Conservation (phyloP, 2,888 invertebrate species). For the Dolomedes plantarius region DNA sequence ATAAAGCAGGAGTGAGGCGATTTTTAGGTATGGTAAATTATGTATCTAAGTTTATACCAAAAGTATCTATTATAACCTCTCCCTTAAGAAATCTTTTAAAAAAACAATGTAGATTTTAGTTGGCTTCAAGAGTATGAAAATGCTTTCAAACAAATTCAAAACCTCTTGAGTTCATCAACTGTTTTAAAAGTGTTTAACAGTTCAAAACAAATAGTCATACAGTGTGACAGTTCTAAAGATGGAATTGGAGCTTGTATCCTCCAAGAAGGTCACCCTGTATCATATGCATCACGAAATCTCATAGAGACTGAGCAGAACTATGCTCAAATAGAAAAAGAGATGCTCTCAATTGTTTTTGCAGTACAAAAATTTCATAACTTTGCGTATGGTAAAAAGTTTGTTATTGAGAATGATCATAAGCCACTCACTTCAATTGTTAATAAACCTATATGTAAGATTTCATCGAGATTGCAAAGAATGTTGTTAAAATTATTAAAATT, state of each 20-base stretch:
- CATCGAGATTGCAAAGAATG: neutral
- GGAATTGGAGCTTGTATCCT: neutral
- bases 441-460: slow-evolving; percentile 14
- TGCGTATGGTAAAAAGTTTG: neutral
- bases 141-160: neutral
- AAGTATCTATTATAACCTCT: neutral
- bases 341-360: neutral
- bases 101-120: slow-evolving; percentile 17
- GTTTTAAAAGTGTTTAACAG: neutral
- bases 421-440: slow-evolving; percentile 10
- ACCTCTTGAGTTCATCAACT: neutral
- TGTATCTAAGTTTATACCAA: slow-evolving; percentile 24
- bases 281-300: slow-evolving; percentile 20
- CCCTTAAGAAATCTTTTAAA: neutral
- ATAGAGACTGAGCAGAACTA: neutral
- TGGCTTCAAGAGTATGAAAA: neutral
- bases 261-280: slow-evolving; percentile 21
- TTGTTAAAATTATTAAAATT: slow-evolving; percentile 26
- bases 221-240: neutral
- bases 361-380: slow-evolving; percentile 22
- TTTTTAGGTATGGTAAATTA: slow-evolving; percentile 25
- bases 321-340: slow-evolving; percentile 32
- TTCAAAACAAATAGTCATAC: neutral
- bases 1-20: slow-evolving; percentile 6
- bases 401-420: slow-evolving; percentile 22